A percentile compares a stretch with the other conserved stretches of the same genome.
These are phyloP conservation scores for Hemibagrus wyckioides DNA, from an alignment of 2,113 vertebrate species.

Conservation along the genomic window DNA sequence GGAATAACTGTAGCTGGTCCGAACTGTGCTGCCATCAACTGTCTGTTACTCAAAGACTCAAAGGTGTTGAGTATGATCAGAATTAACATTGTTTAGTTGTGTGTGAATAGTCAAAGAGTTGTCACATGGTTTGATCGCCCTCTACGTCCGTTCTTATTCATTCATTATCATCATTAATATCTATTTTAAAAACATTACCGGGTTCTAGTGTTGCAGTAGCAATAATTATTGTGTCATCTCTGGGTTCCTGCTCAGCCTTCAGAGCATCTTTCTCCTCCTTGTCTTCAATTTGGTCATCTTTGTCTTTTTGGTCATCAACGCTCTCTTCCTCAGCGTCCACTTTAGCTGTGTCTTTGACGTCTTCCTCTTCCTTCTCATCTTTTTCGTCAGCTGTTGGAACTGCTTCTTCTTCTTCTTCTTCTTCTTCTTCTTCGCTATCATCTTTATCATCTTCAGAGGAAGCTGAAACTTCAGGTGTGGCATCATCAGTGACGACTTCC, in stretches of 20 bases:
- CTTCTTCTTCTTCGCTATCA: background rate
- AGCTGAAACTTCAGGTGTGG: background rate
- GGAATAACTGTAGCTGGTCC: background rate
- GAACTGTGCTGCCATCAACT: background rate
- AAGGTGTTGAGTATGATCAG: background rate
- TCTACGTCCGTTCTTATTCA: slow-evolving; percentile 5
- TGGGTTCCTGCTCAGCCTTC: background rate
- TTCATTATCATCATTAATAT: slow-evolving; percentile 1
- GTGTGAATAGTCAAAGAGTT: background rate
- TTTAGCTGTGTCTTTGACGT: slow-evolving; percentile 9
- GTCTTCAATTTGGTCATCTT: slow-evolving; percentile 36
- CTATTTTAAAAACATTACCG: slow-evolving; percentile 27
- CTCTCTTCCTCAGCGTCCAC: slow-evolving; percentile 15
- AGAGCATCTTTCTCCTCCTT: slow-evolving; percentile 13
- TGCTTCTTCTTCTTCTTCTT: slow-evolving; percentile 8
- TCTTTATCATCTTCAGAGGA: background rate
- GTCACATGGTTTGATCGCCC: too few species aligned
- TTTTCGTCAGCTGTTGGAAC: slow-evolving; percentile 9
- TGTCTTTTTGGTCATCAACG: slow-evolving; percentile 33
- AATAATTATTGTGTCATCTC: slow-evolving; percentile 25
- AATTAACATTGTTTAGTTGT: background rate
- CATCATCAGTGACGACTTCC: background rate
- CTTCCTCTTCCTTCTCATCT: slow-evolving; percentile 30
- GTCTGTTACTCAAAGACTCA: too few species aligned
- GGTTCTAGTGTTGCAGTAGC: slow-evolving; percentile 21